phyloP scores from a whole-genome alignment of 1,140 invertebrate species.

The Drosophila albomicans region DNA sequence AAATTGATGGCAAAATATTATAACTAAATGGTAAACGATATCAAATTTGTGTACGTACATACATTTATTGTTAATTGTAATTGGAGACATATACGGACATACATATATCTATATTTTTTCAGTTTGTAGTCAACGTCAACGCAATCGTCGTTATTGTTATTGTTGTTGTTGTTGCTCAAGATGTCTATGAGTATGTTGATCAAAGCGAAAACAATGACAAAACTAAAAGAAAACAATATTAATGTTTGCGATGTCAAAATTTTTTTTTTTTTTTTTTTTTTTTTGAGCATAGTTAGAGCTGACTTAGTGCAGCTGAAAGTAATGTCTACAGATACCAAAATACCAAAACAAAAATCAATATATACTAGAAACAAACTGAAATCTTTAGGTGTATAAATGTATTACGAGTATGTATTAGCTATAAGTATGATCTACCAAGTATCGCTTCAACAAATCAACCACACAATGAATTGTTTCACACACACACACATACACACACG shows the following conservation, averaged over 20 bases:
- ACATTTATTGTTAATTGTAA: slow-evolving; percentile 9
- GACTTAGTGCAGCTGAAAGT: neutral
- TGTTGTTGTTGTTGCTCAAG: slow-evolving; percentile 7
- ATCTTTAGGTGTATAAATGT: slow-evolving; percentile 26
- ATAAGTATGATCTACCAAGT: slow-evolving; percentile 10
- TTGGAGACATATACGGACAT: neutral
- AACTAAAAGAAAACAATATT: neutral
- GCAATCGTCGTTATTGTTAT: slow-evolving; percentile 16
- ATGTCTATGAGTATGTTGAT: neutral
- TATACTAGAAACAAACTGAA: slow-evolving; percentile 13
- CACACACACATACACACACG: slow-evolving; percentile 1
- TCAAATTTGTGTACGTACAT: slow-evolving; percentile 13
- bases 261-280: slow-evolving; percentile 22
- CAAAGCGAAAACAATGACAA: neutral
- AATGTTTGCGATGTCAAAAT: slow-evolving; percentile 12
- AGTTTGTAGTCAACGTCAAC: slow-evolving; percentile 3
- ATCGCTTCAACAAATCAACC: slow-evolving; percentile 17
- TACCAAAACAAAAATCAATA: neutral
- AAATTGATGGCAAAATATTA: slow-evolving; percentile 6
- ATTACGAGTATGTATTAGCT: slow-evolving; percentile 4
- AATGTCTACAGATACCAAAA: slow-evolving; percentile 8
- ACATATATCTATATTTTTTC: neutral
- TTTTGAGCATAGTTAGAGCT: slow-evolving; percentile 16
- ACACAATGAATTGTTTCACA: slow-evolving; percentile 6
- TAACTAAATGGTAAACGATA: neutral